phyloP scores from a whole-genome alignment of 2,888 invertebrate species.

The Cryptocheilus praepositus region DNA sequence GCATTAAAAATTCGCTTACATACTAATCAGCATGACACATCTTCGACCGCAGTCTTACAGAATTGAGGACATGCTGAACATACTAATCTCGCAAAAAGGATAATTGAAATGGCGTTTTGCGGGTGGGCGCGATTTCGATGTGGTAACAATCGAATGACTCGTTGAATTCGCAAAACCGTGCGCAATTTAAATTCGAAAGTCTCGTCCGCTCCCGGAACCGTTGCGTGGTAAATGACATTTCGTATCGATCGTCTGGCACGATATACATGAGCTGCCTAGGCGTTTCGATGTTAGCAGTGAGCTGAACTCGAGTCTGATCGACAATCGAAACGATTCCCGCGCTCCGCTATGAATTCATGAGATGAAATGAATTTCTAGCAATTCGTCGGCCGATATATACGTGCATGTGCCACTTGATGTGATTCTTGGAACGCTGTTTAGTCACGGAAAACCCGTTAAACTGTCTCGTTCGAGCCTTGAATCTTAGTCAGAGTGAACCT shows the following conservation, averaged over 20 bases:
- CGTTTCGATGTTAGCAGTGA: slow-evolving; percentile 34
- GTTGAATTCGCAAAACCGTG: slow-evolving; percentile 55
- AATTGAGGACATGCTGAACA: background rate
- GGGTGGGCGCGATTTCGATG: slow-evolving; percentile 34
- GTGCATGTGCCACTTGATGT: too few species aligned
- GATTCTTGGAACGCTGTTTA: too few species aligned
- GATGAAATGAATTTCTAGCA: slow-evolving; percentile 1
- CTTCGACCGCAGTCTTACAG: too few species aligned
- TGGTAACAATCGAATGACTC: slow-evolving; percentile 58
- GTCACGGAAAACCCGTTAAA: too few species aligned
- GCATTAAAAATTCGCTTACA: too few species aligned
- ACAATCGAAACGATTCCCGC: slow-evolving; percentile 31
- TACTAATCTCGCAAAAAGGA: background rate
- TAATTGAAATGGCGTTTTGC: background rate
- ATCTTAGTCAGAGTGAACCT: too few species aligned
- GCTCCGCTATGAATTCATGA: slow-evolving; percentile 7
- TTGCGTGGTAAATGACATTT: slow-evolving; percentile 52
- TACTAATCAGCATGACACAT: too few species aligned
- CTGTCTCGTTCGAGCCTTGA: too few species aligned
- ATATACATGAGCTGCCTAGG: slow-evolving; percentile 39
- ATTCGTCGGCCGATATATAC: background rate
- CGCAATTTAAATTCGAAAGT: slow-evolving; percentile 63
- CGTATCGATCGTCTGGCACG: slow-evolving; percentile 50
- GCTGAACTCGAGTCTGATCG: slow-evolving; percentile 26
- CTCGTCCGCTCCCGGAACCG: slow-evolving; percentile 59